Percentiles rank a stretch among this genome's conserved stretches.
Evolutionary conservation across 2,113 vertebrate genomes (phyloP).

Genomic region (Regulus satrapa): DNA sequence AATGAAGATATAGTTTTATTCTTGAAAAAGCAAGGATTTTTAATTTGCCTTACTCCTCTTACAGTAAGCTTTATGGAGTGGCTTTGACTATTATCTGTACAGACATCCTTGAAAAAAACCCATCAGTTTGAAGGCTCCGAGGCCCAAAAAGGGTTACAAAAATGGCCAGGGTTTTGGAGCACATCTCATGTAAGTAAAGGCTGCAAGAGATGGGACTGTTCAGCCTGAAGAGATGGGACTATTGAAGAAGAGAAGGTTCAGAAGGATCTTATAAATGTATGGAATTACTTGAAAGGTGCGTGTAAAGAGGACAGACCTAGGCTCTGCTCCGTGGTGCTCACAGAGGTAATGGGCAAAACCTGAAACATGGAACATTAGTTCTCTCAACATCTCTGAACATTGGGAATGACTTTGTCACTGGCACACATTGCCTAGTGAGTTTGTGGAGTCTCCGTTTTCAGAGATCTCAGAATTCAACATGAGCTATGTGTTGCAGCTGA

Average conservation of each 20-base stretch:
- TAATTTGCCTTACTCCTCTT: background rate
- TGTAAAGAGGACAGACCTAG: background rate
- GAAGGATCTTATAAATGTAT: background rate
- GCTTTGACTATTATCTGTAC: background rate
- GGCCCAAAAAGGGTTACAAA: background rate
- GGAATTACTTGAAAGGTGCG: rapidly evolving
- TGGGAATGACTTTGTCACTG: background rate
- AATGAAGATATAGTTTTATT: background rate
- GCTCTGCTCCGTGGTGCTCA: background rate
- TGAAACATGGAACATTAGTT: background rate
- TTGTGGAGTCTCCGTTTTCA: background rate
- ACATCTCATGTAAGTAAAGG: background rate
- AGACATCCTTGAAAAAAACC: background rate
- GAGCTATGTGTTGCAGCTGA: background rate
- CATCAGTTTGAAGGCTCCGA: background rate
- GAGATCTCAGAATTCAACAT: background rate
- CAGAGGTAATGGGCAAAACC: background rate
- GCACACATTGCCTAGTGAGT: background rate
- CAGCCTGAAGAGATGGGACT: background rate
- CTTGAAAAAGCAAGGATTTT: background rate
- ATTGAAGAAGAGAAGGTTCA: background rate
- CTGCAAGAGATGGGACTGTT: background rate
- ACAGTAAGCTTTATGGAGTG: rapidly evolving
- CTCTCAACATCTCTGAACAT: background rate
- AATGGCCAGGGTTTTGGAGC: background rate